Evolutionary conservation across 2,888 invertebrate genomes (phyloP).

Genomic region (Drosophila anceps): DNA sequence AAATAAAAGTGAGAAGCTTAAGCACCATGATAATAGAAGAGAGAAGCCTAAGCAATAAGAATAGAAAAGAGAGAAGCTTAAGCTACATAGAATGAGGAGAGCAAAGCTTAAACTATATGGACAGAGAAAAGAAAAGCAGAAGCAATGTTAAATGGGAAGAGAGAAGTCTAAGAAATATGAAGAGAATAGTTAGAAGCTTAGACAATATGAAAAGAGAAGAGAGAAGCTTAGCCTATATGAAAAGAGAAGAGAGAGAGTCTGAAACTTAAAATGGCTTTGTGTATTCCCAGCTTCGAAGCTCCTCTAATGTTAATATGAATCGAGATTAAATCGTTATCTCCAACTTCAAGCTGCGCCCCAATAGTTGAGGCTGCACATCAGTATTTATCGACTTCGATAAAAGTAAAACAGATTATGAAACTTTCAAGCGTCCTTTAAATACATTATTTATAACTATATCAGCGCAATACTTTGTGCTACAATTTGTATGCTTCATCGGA

Average conservation of each 20-base stretch:
- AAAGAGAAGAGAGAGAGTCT: neutral
- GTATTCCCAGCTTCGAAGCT: neutral
- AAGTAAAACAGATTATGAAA: neutral
- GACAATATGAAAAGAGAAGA: neutral
- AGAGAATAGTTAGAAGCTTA: neutral
- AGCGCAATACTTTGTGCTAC: neutral
- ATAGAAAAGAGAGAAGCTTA: neutral
- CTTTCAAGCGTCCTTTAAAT: neutral
- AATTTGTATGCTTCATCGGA: constrained; percentile 6
- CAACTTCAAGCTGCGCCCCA: too few species aligned
- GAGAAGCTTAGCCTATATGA: neutral
- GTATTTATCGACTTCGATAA: neutral
- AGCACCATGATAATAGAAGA: too few species aligned
- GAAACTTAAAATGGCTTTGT: too few species aligned
- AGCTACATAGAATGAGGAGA: neutral
- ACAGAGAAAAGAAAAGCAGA: neutral
- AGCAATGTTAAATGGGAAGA: neutral
- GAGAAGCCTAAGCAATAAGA: neutral
- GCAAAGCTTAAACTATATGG: neutral
- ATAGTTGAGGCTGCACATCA: neutral
- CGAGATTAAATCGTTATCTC: neutral
- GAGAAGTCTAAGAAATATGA: neutral
- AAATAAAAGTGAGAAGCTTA: neutral
- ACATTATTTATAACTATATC: neutral
- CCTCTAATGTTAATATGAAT: neutral